Evolutionary conservation across 2,113 vertebrate species (phyloP), one percentile per base, ranked within the genome.

Genomic region (Ceratotherium simum): DNA sequence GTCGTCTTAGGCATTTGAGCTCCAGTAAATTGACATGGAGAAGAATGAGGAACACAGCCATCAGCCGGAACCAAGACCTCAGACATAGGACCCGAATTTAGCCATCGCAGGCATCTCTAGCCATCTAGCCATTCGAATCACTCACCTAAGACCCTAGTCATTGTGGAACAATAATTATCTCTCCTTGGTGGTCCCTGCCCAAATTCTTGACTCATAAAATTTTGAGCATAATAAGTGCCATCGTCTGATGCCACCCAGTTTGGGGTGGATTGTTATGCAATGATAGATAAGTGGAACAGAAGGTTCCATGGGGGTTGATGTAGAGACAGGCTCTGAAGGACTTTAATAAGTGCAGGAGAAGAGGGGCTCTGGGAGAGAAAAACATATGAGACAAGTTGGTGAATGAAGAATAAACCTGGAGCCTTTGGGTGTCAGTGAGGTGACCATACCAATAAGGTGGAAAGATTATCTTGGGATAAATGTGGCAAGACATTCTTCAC

Each of bases 391-490:
- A 4, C 31, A 76, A 73, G 56, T 62, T 95, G 58, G n/a, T 73
- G 17, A 95, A 78, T 31, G 21, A 36, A 88, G 10, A 91, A 69
- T 83, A 79, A 12, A 60, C 10, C 2, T 78, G n/a, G 25, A 88
- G 62, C 36, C 62, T 86, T 67, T 54, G 67, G 8, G 5, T 82
- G 10, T 72, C 25, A 39, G 4, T 97, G 60, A 89, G 14, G 13
- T 58, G 17, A 73, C 21, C 10, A 46, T 51, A 39, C 21, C 16
- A 88, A 85, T 25, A 67, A 72, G 5, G 23, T 80, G 20, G 33
- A 84, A 82, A 27, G 9, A 84, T 81, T 93, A 42, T 20, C 88
- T 96, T 72, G 27, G 18, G 6, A 13, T 83, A 93, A 96, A 76
- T 72, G 8, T 80, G 36, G 25, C 36, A 69, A 93, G 54, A 46